Base-by-base conservation (phyloP, 2,888 invertebrate genomes). In the Syrphus vitripennis region DNA sequence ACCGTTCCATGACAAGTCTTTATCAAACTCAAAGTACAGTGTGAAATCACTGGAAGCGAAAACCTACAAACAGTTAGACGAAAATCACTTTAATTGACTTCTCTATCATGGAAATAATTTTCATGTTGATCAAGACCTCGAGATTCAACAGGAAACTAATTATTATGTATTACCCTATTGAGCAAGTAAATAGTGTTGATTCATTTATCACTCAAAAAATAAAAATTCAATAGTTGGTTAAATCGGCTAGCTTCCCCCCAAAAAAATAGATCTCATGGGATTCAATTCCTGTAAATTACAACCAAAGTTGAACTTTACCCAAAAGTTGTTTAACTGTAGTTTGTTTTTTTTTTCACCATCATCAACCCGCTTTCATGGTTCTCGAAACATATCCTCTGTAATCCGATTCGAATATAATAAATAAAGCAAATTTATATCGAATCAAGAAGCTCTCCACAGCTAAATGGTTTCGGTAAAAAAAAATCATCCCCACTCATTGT, bases 371-470 rank as follows among this genome's bases (percentile, higher is more conserved):
- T 1, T 14, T 31, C 63, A 65, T 48, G 31, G 48, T 67, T 31
- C 31, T 29, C 6, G 14, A 29, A 45, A 48, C 63, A 63, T 59
- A 42, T 42, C 26, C 42, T 3, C 1, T 63, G 63, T 67, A 67
- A 67, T 21, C 48, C 59, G 14, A 34, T 37, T 59, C 34, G 59
- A 63, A 14, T 19, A 14, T 21, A 76, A 83, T 83, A 83, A 83
- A 83, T 83, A 83, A 83, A 79, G 3, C 16, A 24, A 69, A 79
- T 71, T 71, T 74, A 79, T 70, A 83, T 75, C 69, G 63, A 57
- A 83, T 61, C 53, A 59, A 65, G 48, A 0, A 42, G 2, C 55
- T 59, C 37, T 57, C 50, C n/a, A 16, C 16, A 10, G 19, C 67
- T 77, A 67, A 83, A 67, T 72, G 67, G 42, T 19, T 57, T 19